These are phyloP conservation scores for Oeneis ivallda DNA, from an alignment of 2,888 invertebrate species.

Conservation along the genomic window DNA sequence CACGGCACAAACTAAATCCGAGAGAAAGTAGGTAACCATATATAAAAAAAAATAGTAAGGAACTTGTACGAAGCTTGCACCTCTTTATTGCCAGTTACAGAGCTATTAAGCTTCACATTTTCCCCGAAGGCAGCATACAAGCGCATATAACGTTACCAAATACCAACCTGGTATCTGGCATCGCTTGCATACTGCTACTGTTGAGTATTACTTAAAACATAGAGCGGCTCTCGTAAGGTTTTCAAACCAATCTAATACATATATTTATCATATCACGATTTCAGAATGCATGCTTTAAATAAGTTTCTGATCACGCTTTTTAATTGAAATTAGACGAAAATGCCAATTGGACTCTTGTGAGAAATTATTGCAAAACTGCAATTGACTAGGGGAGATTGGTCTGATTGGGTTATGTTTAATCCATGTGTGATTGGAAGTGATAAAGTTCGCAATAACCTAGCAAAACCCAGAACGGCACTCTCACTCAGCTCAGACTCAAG, in stretches of 20 bases:
- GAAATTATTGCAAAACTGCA: no score
- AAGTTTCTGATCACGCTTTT: no score
- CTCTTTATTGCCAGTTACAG: background rate
- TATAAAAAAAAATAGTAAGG: background rate
- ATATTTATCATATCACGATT: background rate
- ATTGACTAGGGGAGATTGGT: no score
- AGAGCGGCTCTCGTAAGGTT: background rate
- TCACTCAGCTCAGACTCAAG: no score
- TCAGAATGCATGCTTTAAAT: background rate
- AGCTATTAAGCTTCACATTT: background rate
- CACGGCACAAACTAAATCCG: background rate
- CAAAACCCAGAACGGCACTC: no score
- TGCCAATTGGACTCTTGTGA: no score
- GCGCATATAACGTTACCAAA: conserved; percentile 24
- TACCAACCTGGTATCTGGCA: conserved; percentile 25
- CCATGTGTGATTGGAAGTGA: no score
- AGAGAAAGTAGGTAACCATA: background rate
- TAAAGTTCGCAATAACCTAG: no score
- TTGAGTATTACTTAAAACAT: background rate
- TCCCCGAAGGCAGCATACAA: conserved; percentile 2
- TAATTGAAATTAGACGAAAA: no score
- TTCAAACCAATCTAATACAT: background rate
- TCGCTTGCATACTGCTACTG: background rate
- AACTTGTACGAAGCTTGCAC: background rate
- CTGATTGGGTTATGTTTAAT: no score